Conservation (phyloP, 2,797 vertebrate species). For the Oryzias sinensis region DNA sequence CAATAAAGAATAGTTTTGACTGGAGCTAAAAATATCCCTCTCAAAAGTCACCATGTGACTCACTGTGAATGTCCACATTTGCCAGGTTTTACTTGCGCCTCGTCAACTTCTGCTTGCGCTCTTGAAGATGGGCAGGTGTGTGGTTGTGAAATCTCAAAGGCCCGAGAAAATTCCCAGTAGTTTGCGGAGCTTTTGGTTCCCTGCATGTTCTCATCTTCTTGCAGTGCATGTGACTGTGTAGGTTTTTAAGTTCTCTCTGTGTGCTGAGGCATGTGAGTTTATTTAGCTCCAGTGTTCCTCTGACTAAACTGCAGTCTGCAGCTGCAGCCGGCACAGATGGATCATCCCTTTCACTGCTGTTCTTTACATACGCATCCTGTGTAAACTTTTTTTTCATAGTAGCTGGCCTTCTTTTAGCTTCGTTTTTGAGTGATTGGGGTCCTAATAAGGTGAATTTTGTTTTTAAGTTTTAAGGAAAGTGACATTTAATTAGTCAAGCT, state of each 20-base stretch:
- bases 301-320: constrained; percentile 25
- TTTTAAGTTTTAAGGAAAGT: neutral
- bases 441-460: too few relatives aligned
- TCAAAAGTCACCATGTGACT: constrained; percentile 9
- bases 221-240: constrained; percentile 69
- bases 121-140: neutral
- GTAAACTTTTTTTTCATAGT: too few relatives aligned
- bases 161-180: constrained; percentile 28
- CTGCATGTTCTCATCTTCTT: constrained; percentile 37
- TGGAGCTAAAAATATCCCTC: neutral
- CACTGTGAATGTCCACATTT: neutral
- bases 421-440: too few relatives aligned
- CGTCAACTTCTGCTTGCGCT: neutral
- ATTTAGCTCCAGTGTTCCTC: constrained; percentile 62
- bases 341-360: neutral
- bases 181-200: constrained; percentile 38
- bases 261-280: constrained; percentile 76
- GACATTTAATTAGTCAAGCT: neutral
- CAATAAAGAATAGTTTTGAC: too few relatives aligned
- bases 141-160: constrained; percentile 21
- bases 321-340: constrained; percentile 2
- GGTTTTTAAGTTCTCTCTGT: constrained; percentile 51
- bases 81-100: neutral
- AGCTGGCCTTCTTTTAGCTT: too few relatives aligned
- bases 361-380: neutral